Evolutionary conservation across 64 coral and sea anemone species (phyloP).

Genomic region (Dendrophyllia cribrosa): DNA sequence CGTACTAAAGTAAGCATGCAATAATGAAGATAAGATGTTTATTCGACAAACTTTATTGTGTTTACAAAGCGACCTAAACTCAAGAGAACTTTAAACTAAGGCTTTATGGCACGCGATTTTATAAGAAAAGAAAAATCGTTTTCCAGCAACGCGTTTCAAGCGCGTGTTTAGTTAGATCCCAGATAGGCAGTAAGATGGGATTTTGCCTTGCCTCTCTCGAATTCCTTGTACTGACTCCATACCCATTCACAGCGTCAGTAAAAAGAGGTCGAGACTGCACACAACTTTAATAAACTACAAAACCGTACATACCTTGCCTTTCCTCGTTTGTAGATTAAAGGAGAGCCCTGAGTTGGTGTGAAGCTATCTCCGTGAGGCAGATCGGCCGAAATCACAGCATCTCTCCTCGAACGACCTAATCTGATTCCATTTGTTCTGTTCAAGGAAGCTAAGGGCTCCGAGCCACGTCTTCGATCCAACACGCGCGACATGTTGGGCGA

Average conservation of each 20-base stretch:
- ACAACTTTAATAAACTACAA: background rate
- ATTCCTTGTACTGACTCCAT: no score
- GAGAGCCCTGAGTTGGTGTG: background rate
- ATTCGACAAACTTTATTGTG: background rate
- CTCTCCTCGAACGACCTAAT: background rate
- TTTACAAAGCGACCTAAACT: constrained; percentile 20
- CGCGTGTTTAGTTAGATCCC: no score
- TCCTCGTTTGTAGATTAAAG: constrained; percentile 1
- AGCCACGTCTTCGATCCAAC: constrained; percentile 30
- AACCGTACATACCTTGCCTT: constrained; percentile 20
- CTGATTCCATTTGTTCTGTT: background rate
- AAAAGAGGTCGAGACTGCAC: no score
- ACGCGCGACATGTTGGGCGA: background rate
- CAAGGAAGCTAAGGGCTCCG: background rate
- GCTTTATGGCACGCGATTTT: background rate
- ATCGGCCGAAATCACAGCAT: constrained; percentile 5
- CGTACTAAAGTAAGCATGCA: background rate
- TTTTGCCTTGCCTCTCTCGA: no score
- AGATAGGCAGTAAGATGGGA: no score
- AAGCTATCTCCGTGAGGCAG: background rate
- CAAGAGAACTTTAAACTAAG: background rate
- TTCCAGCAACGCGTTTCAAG: background rate
- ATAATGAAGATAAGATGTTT: constrained; percentile 5
- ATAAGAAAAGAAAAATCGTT: background rate
- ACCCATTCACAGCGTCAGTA: no score